phyloP scores from a whole-genome alignment of 92 coral and sea anemone genomes.

The Palythoa heliodiscus region DNA sequence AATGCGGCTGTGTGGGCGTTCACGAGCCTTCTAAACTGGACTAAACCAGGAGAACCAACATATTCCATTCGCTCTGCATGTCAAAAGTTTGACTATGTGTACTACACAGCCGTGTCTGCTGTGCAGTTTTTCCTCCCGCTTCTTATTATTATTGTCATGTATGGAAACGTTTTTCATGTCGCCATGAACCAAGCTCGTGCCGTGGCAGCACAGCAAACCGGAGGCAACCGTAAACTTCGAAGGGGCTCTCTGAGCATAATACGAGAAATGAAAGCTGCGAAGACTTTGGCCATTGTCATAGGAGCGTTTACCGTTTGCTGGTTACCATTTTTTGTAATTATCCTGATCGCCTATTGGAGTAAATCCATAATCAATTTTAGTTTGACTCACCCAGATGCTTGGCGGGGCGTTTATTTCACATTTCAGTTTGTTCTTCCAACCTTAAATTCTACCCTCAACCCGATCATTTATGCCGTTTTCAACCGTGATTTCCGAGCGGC shows the following conservation, averaged over 20 bases:
- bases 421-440: constrained; percentile 74
- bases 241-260: constrained; percentile 75
- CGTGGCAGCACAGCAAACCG: constrained; percentile 80
- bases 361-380: background rate
- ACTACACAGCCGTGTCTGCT: constrained; percentile 70
- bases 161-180: constrained; percentile 79
- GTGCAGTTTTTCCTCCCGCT: constrained; percentile 78
- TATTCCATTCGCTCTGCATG: constrained; percentile 35
- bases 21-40: constrained; percentile 57
- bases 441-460: constrained; percentile 76
- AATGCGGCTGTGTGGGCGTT: constrained; percentile 49
- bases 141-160: constrained; percentile 72
- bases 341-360: constrained; percentile 64
- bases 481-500: constrained; percentile 79
- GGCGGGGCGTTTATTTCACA: constrained; percentile 50
- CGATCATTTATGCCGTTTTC: constrained; percentile 80
- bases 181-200: constrained; percentile 92
- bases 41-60: constrained; percentile 36
- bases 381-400: background rate
- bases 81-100: constrained; percentile 59
- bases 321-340: constrained; percentile 76
- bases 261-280: constrained; percentile 93
- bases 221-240: constrained; percentile 44
- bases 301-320: constrained; percentile 89
- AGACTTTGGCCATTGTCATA: constrained; percentile 86